Conservation (phyloP, 1,140 invertebrate genomes). For the Arion vulgaris region DNA sequence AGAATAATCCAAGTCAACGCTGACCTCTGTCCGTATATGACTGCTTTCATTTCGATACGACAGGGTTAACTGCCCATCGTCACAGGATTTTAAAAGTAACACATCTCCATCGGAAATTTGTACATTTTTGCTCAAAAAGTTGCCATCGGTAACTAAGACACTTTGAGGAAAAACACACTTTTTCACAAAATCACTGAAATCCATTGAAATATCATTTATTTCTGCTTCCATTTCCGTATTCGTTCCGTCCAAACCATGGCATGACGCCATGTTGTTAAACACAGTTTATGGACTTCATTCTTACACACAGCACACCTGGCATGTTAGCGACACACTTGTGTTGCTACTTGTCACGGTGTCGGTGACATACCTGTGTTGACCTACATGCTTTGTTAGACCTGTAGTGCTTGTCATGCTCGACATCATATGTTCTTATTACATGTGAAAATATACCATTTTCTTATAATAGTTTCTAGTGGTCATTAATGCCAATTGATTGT, state of each 20-base stretch:
- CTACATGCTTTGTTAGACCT: too few relatives aligned
- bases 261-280: slow-evolving; percentile 28
- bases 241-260: background rate
- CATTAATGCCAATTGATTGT: too few relatives aligned
- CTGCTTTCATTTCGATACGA: slow-evolving; percentile 22
- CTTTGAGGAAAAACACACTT: slow-evolving; percentile 27
- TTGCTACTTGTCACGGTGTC: too few relatives aligned
- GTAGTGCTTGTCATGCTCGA: too few relatives aligned
- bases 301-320: background rate
- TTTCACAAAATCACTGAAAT: slow-evolving; percentile 36
- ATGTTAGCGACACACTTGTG: too few relatives aligned
- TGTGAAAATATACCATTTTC: too few relatives aligned
- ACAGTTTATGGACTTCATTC: background rate
- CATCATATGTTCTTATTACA: too few relatives aligned
- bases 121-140: slow-evolving; percentile 26
- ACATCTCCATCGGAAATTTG: slow-evolving; percentile 43
- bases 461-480: too few relatives aligned
- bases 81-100: slow-evolving; percentile 35
- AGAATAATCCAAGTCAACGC: slow-evolving; percentile 33
- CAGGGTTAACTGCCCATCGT: slow-evolving; percentile 13
- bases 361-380: too few relatives aligned
- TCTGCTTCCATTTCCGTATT: background rate
- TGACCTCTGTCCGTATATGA: background rate
- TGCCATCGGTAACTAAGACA: slow-evolving; percentile 38
- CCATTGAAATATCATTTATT: background rate